Percentiles rank a stretch among this genome's conserved stretches.
phyloP scores from a whole-genome alignment of 2,797 vertebrate genomes.

The Perodicticus potto region DNA sequence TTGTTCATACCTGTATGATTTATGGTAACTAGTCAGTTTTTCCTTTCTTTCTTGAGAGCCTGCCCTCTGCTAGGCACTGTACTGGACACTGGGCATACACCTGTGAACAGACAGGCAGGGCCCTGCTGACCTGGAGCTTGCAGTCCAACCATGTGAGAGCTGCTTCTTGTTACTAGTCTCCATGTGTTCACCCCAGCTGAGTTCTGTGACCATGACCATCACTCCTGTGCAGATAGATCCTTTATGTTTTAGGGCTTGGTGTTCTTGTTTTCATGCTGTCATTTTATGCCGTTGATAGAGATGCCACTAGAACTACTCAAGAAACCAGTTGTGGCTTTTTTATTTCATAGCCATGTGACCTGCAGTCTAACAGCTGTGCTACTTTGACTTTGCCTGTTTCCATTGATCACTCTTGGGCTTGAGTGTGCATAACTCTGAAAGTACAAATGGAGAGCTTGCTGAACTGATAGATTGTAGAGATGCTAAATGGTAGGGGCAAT shows the following conservation, averaged over 20 bases:
- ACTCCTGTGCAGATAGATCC: neutral
- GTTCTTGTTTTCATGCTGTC: neutral
- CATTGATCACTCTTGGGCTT: neutral
- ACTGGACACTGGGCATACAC: neutral
- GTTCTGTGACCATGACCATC: neutral
- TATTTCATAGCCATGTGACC: accelerated
- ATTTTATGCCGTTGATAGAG: neutral
- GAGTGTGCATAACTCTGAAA: neutral
- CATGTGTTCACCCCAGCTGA: accelerated
- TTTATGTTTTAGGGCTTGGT: neutral
- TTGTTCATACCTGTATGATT: neutral
- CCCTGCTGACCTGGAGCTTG: no score
- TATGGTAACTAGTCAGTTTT: neutral
- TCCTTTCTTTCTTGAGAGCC: neutral
- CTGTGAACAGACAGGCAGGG: neutral
- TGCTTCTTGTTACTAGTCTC: neutral
- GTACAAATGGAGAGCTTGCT: neutral
- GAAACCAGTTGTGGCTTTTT: neutral
- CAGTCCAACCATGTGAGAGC: neutral
- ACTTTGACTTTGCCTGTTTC: neutral
- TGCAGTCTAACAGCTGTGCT: neutral
- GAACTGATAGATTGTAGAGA: neutral
- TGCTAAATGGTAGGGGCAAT: neutral
- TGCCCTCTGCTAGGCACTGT: neutral
- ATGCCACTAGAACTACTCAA: neutral